Percentiles rank a stretch among this genome's conserved stretches.
phyloP scores from a whole-genome alignment of 2,113 vertebrate genomes.

The Peromyscus maniculatus region DNA sequence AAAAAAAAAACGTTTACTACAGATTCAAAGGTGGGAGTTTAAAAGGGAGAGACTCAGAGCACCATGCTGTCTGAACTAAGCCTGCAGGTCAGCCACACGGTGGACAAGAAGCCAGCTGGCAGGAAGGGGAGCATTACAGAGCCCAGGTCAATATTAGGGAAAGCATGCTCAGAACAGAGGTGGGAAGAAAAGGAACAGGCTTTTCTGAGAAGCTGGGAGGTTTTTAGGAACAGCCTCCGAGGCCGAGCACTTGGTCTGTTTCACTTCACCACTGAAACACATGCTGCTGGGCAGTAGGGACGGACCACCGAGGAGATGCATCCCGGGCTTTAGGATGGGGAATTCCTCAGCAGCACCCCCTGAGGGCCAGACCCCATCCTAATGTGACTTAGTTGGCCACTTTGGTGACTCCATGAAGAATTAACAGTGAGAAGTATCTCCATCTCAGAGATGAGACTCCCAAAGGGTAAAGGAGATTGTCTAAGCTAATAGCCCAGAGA shows the following conservation, averaged over 20 bases:
- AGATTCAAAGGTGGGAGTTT: not conserved
- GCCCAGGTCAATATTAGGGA: not conserved
- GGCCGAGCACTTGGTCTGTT: not conserved
- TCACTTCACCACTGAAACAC: not conserved
- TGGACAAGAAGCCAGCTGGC: not conserved
- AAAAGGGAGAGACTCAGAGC: not conserved
- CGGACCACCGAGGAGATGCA: not conserved
- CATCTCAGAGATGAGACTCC: not conserved
- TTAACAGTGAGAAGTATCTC: too few species aligned
- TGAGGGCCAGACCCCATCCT: not conserved
- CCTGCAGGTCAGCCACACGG: not conserved
- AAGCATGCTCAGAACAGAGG: not conserved
- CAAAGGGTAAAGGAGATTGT: not conserved
- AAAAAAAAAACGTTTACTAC: not conserved
- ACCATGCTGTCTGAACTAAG: not conserved
- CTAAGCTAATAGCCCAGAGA: not conserved
- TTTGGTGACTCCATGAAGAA: not conserved
- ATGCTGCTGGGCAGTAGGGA: not conserved
- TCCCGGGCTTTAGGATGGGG: not conserved
- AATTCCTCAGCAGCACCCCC: not conserved
- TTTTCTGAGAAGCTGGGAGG: not conserved
- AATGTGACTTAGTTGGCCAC: not conserved
- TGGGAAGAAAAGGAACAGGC: not conserved
- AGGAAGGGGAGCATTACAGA: not conserved
- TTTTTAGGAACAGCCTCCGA: not conserved